Evolutionary conservation across 1,140 invertebrate species (phyloP).

Genomic region (Heliconius hermathena): DNA sequence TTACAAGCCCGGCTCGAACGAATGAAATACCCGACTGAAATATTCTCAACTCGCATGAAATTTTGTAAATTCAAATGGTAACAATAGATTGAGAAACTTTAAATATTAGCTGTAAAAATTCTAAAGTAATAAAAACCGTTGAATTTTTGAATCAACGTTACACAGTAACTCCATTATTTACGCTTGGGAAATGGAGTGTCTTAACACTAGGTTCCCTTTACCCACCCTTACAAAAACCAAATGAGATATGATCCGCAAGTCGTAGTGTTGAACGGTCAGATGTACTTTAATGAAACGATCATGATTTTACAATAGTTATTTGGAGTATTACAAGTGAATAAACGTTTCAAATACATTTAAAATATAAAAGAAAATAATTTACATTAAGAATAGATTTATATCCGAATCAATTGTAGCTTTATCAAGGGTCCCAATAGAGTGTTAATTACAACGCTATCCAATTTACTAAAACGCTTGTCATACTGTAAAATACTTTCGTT

Average conservation of each 20-base stretch:
- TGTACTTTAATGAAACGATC: too few species aligned
- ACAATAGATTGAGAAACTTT: neutral
- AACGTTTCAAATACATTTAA: neutral
- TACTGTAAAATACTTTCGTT: neutral
- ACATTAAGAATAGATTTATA: slow-evolving; percentile 18
- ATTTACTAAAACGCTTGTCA: slow-evolving; percentile 6
- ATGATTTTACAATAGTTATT: too few species aligned
- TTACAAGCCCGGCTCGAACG: neutral
- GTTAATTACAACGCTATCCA: slow-evolving; percentile 30
- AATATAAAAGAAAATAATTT: neutral
- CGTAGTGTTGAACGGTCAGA: too few species aligned
- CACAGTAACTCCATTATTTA: too few species aligned
- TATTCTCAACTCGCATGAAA: too few species aligned
- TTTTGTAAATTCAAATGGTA: neutral
- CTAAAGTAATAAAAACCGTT: too few species aligned
- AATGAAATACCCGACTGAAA: neutral
- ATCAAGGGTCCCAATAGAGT: slow-evolving; percentile 2
- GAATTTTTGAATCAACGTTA: too few species aligned
- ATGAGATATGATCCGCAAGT: too few species aligned
- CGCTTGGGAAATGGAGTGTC: too few species aligned
- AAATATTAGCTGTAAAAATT: too few species aligned
- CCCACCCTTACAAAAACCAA: too few species aligned
- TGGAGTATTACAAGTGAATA: neutral
- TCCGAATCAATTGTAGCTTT: slow-evolving; percentile 21
- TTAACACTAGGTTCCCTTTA: too few species aligned